Conservation (phyloP, 2,797 vertebrate species). For the Myiothlypis chrysogaster region DNA sequence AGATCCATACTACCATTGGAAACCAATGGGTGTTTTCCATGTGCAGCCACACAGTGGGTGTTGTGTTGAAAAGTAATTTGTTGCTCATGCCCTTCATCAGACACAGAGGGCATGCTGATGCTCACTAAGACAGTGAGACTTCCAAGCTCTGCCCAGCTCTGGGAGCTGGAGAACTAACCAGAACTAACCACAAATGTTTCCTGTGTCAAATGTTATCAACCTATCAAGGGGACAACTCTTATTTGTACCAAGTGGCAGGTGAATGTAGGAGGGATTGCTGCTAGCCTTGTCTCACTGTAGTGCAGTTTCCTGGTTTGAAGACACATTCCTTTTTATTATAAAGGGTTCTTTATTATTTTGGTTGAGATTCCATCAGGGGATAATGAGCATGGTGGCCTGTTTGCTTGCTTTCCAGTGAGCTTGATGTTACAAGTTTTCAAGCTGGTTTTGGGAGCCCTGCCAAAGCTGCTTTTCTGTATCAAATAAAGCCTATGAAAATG, state of each 20-base stretch:
- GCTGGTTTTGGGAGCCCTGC: not conserved
- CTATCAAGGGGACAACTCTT: not conserved
- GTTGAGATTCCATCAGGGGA: not conserved
- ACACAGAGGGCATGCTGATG: not conserved
- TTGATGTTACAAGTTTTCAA: not conserved
- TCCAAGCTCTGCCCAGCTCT: rapidly evolving
- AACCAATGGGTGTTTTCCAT: not conserved
- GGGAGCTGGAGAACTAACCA: not conserved
- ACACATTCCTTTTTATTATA: rapidly evolving
- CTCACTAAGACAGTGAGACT: not conserved
- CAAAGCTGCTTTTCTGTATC: not conserved
- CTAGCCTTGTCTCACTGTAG: not conserved
- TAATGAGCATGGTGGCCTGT: not conserved
- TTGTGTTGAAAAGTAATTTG: not conserved
- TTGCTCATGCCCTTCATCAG: not conserved
- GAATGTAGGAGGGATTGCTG: not conserved
- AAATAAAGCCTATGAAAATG: not conserved
- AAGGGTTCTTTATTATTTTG: not conserved
- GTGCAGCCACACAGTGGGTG: not conserved
- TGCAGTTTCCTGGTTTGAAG: not conserved
- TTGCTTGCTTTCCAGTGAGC: not conserved
- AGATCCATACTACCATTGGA: rapidly evolving
- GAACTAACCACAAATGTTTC: not conserved
- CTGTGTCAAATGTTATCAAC: not conserved
- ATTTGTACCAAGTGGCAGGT: not conserved